Percentiles rank a stretch among this genome's conserved stretches.
Conservation (phyloP, 2,888 invertebrate genomes). For the Caenorhabditis sinica region DNA sequence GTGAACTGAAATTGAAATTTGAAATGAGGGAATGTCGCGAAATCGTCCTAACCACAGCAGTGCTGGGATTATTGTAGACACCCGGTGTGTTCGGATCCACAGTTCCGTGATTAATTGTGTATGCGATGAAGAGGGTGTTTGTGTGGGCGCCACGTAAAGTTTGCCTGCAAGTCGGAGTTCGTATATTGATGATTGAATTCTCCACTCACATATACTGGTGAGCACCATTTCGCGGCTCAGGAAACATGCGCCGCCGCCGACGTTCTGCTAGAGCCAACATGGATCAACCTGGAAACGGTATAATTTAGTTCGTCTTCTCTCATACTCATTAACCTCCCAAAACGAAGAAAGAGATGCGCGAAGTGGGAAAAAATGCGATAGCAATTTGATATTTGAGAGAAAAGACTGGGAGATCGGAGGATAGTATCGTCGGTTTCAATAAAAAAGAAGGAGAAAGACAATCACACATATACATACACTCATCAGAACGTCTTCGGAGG, state of each 20-base stretch:
- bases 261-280: conserved; percentile 34
- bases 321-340: conserved; percentile 2
- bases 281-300: not conserved
- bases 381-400: too few species aligned
- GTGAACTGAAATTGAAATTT: conserved; percentile 44
- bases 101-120: conserved; percentile 44
- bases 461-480: not conserved
- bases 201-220: conserved; percentile 47
- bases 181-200: not conserved
- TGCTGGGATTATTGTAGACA: conserved; percentile 56
- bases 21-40: too few species aligned
- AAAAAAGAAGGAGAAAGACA: not conserved
- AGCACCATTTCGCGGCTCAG: conserved; percentile 40
- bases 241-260: conserved; percentile 18
- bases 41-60: conserved; percentile 42
- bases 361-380: not conserved
- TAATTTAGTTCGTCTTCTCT: not conserved
- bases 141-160: conserved; percentile 29
- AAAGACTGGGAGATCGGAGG: not conserved
- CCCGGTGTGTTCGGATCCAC: conserved; percentile 48
- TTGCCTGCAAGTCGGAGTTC: conserved; percentile 11
- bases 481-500: conserved; percentile 9
- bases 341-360: not conserved
- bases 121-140: conserved; percentile 55
- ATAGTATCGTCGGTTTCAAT: not conserved